Evolutionary conservation across 2,113 vertebrate species (phyloP), one percentile per base, ranked within the genome.

Genomic region (Ivindomyrus marchei): DNA sequence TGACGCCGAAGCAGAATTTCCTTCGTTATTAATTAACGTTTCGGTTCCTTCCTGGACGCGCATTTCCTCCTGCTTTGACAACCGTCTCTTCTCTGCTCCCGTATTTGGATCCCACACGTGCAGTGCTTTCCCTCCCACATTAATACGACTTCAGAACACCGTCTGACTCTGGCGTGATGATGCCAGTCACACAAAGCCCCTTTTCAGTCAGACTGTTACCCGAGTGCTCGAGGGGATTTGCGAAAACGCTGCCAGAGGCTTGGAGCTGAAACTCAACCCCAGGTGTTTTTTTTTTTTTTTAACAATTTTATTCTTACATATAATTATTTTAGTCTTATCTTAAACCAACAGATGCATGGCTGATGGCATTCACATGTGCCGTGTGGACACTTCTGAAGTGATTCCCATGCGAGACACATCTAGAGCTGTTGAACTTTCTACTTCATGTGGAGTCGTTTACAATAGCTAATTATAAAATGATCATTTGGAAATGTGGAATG

Each of bases 301-400:
- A 87, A 56, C 85, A 87, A 85, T 84, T 83, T 31, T 56, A 77
- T 89, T 77, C 47, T 31, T 89, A 80, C 7, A 84, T 89, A 31
- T 53, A 83, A 53, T 53, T 53, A 39, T 56, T 89, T 89, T 58
- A 47, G 46, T 7, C 47, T 45, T 56, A 24, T 83, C 50, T 42
- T 58, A 85, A 89, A 89, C 89, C 89, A 58, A 58, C 27, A 42
- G 1, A 13, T 31, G 66, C 31, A 36, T 80, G 49, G 50, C 66
- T 89, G 49, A 53, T 83, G 27, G 24, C 11, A 46, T 77, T 31
- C 88, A 88, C n/a, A 83, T 89, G 88, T 89, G 88, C 47, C 13
- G 15, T 52, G 47, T 47, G 31, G 49, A 42, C n/a, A 42, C 19
- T 27, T 80, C 88, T 21, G 31, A 66, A 47, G 56, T 17, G 62